A percentile compares a stretch with the other conserved stretches of the same genome.
Conservation (phyloP, 1,140 invertebrate genomes). For the Sarcophaga peregrina region DNA sequence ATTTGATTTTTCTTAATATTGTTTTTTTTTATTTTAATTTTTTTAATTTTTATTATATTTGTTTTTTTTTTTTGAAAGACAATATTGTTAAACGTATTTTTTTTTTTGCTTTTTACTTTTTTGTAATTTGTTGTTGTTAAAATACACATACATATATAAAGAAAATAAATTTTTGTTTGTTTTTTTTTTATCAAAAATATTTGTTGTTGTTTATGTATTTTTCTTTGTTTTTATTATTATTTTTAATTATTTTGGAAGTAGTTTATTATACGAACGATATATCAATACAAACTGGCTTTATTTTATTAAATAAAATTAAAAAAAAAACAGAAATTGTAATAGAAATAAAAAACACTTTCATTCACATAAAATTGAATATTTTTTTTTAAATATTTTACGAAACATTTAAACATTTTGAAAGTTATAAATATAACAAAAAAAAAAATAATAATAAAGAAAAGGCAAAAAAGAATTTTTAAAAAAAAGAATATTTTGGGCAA, state of each 20-base stretch:
- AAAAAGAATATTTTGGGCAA: no score
- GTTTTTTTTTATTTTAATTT: no score
- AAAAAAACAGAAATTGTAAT: no score
- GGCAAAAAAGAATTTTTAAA: no score
- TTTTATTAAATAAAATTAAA: not conserved
- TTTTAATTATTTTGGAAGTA: not conserved
- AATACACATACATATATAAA: not conserved
- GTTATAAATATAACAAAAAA: no score
- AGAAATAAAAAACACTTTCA: no score
- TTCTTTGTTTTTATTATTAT: not conserved
- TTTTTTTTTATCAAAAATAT: slow-evolving; percentile 25
- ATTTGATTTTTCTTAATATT: no score
- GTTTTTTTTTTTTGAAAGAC: not conserved
- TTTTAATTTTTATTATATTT: not conserved
- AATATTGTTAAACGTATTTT: not conserved
- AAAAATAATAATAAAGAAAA: no score
- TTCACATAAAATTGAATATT: no score
- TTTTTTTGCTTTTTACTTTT: not conserved
- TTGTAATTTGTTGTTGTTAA: not conserved
- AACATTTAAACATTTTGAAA: no score
- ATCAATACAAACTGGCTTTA: slow-evolving; percentile 11
- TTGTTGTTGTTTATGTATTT: not conserved
- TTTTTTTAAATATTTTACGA: no score
- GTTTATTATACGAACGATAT: not conserved
- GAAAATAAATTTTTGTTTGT: not conserved